phyloP scores from a whole-genome alignment of 2,113 vertebrate species.

The Microtus montanus region DNA sequence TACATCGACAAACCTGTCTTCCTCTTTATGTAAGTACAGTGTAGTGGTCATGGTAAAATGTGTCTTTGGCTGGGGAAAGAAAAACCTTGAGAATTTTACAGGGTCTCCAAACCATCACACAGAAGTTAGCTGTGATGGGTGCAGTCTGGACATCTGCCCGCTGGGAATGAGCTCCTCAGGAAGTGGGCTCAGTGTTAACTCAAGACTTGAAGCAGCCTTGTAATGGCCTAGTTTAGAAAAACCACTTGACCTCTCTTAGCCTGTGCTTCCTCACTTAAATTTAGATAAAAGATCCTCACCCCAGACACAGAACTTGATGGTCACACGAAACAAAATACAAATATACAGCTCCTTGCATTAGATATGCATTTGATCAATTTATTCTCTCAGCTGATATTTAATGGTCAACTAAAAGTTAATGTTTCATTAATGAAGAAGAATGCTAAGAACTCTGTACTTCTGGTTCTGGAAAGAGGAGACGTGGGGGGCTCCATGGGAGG shows the following conservation, averaged over 20 bases:
- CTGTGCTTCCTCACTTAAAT: conserved; percentile 22
- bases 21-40: conserved; percentile 43
- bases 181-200: background rate
- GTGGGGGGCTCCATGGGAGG: background rate
- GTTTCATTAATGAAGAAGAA: background rate
- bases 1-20: conserved; percentile 18
- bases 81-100: conserved; percentile 26
- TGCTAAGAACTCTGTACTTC: background rate
- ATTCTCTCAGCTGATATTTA: background rate
- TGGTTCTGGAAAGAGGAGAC: background rate
- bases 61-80: conserved; percentile 30
- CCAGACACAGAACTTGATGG: background rate
- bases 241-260: background rate
- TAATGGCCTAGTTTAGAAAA: conserved; percentile 9
- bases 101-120: background rate
- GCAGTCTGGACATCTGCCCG: background rate
- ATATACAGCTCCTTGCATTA: background rate
- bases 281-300: background rate
- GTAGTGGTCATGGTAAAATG: conserved; percentile 45
- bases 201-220: conserved; percentile 40
- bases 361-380: background rate
- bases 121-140: conserved; percentile 12
- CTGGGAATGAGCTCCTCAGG: background rate
- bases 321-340: background rate
- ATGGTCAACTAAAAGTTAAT: background rate